Percentiles rank a stretch among this genome's conserved stretches.
phyloP scores from a whole-genome alignment of 2,888 invertebrate species.

The Eucriotettix oculatus region DNA sequence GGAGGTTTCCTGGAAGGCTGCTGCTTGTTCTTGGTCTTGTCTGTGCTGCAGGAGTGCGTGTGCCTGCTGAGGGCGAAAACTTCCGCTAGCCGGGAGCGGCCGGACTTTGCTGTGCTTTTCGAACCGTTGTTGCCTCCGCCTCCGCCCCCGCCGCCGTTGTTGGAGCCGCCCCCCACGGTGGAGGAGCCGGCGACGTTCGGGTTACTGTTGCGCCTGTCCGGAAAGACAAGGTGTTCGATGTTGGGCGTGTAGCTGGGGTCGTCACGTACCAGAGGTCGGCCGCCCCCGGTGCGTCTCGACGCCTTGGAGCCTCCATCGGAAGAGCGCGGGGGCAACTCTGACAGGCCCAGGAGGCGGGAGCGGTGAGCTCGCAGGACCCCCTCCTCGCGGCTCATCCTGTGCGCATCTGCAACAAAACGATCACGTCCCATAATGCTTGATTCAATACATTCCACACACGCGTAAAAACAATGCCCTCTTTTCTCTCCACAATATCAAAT shows the following conservation, averaged over 20 bases:
- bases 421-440: no score
- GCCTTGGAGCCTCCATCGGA: slow-evolving; percentile 19
- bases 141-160: not conserved
- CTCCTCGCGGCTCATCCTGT: slow-evolving; percentile 30
- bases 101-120: slow-evolving; percentile 1
- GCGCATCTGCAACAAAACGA: not conserved
- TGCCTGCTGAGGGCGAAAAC: slow-evolving; percentile 27
- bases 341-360: slow-evolving; percentile 32
- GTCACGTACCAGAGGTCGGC: slow-evolving; percentile 22
- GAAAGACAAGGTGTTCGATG: slow-evolving; percentile 39
- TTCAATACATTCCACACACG: no score
- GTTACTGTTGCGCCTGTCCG: slow-evolving; percentile 30
- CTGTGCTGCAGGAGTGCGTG: not conserved
- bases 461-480: no score
- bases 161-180: slow-evolving; percentile 1
- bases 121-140: not conserved
- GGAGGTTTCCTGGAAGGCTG: not conserved
- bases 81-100: slow-evolving; percentile 28
- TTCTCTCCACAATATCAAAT: no score
- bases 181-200: slow-evolving; percentile 14
- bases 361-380: slow-evolving; percentile 30
- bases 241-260: slow-evolving; percentile 37
- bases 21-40: not conserved
- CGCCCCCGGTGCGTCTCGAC: slow-evolving; percentile 15
- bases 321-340: slow-evolving; percentile 22